Conservation (phyloP, 2,888 invertebrate species). For the Cephus spinipes region DNA sequence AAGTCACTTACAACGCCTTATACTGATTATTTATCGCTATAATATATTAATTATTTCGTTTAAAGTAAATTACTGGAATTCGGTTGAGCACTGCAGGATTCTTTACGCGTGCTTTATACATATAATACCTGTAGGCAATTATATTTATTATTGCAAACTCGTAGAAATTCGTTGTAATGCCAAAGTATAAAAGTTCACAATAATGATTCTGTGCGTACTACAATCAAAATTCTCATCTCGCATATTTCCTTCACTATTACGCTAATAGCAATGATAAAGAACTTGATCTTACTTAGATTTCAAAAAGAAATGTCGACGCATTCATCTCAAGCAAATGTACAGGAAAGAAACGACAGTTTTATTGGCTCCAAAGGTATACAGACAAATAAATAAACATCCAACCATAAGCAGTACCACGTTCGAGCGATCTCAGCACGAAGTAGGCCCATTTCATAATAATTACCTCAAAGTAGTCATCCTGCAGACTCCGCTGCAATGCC, state of each 20-base stretch:
- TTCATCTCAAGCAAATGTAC: neutral
- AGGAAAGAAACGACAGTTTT: neutral
- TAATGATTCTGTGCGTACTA: neutral
- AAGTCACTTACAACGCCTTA: too few relatives aligned
- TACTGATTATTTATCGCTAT: too few relatives aligned
- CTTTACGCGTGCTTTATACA: neutral
- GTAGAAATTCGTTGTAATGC: neutral
- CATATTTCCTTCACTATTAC: constrained; percentile 31
- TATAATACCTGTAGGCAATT: neutral
- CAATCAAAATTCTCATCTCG: constrained; percentile 15
- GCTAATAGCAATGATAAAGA: neutral
- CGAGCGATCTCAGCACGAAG: constrained; percentile 43
- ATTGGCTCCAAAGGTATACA: neutral
- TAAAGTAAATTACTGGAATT: neutral
- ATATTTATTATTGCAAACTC: neutral
- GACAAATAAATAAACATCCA: constrained; percentile 20
- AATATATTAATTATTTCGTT: neutral
- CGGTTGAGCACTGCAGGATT: neutral
- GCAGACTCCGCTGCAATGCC: neutral
- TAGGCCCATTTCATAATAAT: constrained; percentile 54
- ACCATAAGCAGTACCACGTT: constrained; percentile 50
- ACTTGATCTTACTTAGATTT: neutral
- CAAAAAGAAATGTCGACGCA: neutral
- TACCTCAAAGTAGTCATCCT: constrained; percentile 36
- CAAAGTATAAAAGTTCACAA: neutral